phyloP scores from a whole-genome alignment of 2,888 invertebrate species.

The Mamestra brassicae region DNA sequence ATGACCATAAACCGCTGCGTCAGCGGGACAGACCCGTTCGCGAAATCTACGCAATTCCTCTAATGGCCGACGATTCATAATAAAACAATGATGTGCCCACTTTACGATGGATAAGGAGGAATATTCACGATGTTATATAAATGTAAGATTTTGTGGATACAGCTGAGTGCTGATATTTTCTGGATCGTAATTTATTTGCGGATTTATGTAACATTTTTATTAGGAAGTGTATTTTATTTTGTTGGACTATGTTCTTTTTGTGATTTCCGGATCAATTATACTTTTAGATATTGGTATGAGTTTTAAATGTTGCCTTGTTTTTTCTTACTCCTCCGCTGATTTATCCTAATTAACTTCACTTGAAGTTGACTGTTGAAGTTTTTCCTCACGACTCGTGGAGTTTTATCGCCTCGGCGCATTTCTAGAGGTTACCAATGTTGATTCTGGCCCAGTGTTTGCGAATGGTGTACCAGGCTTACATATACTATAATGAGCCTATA shows the following conservation, averaged over 20 bases:
- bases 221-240: constrained; percentile 10
- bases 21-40: constrained; percentile 68
- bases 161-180: constrained; percentile 48
- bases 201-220: constrained; percentile 20
- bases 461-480: no score
- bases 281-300: not conserved
- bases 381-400: not conserved
- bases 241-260: not conserved
- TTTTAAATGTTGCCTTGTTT: not conserved
- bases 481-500: no score
- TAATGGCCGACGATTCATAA: constrained; percentile 78
- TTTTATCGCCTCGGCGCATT: not conserved
- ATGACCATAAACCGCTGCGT: constrained; percentile 76
- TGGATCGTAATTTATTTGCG: constrained; percentile 38
- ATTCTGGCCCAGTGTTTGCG: no score
- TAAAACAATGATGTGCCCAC: constrained; percentile 77
- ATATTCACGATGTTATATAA: constrained; percentile 64
- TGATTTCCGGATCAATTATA: not conserved
- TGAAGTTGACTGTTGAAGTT: not conserved
- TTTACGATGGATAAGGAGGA: constrained; percentile 67
- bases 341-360: not conserved
- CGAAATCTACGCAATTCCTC: constrained; percentile 73
- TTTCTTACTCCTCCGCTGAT: not conserved
- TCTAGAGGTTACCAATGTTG: not conserved
- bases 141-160: constrained; percentile 58